Evolutionary conservation across 92 coral and sea anemone species (phyloP).

Genomic region (Bergia puertoricense): DNA sequence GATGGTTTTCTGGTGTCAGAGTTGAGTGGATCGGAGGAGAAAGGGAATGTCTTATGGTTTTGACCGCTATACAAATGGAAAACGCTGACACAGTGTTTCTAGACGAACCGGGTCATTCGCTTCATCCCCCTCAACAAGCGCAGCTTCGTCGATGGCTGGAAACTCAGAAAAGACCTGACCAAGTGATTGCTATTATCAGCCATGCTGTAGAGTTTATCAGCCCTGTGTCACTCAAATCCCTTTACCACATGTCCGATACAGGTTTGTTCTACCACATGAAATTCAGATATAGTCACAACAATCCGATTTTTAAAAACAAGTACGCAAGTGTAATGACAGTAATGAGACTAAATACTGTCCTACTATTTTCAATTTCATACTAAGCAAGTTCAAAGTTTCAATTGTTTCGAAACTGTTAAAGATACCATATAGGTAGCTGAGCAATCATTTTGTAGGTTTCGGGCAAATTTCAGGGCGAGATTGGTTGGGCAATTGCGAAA

Average conservation of each 20-base stretch:
- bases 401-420: too few species aligned
- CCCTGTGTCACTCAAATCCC: neutral
- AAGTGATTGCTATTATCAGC: constrained; percentile 13
- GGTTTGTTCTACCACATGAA: neutral
- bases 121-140: constrained; percentile 42
- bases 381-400: too few species aligned
- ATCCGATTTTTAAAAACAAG: too few species aligned
- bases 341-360: too few species aligned
- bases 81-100: constrained; percentile 17
- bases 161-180: neutral
- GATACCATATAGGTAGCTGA: too few species aligned
- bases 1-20: neutral
- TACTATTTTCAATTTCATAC: too few species aligned
- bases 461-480: too few species aligned
- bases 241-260: constrained; percentile 38
- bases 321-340: too few species aligned
- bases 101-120: constrained; percentile 48
- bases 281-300: too few species aligned
- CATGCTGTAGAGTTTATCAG: constrained; percentile 38
- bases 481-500: too few species aligned
- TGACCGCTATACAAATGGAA: constrained; percentile 8
- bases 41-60: constrained; percentile 18
- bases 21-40: constrained; percentile 14
- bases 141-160: constrained; percentile 49
- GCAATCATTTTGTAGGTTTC: too few species aligned